Evolutionary conservation across 2,888 invertebrate genomes (phyloP), one percentile per base, ranked within the genome.

Genomic region (Brachylomia viminalis): DNA sequence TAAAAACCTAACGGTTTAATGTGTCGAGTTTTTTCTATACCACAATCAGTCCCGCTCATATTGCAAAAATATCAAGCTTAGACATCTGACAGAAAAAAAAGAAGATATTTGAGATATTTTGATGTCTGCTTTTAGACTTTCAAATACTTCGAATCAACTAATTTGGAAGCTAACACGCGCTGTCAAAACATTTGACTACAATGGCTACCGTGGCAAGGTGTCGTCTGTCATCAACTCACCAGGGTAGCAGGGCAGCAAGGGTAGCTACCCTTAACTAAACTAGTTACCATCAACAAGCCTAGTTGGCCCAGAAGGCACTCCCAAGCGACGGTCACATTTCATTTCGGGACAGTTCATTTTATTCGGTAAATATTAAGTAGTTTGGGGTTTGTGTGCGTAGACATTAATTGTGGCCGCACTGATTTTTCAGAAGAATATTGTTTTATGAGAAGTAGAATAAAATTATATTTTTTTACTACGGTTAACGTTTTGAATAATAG

Each of bases 261-360:
- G 81, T 75, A 68, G 69, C 65, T 56, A 68, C 78, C 81, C 74
- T 68, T 83, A 89, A 90, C 88, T 87, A 88, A 92, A 88, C 89
- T 89, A 88, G 91, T 90, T 92, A 90, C 87, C 88, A 92, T 89
- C 90, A 91, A 90, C 87, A 86, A 84, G 82, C 78, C 87, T 86
- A 86, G 85, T 75, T 82, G 85, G 71, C 80, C 82, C 79, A 66
- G 27, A 10, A 42, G 54, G 74, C 74, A 76, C 56, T 82, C 87
- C 83, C 79, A 65, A 72, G 80, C 77, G 84, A 67, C 82, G 66
- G 71, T 82, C 82, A 72, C 75, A 69, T 82, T 89, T 84, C 84
- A 89, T 90, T 89, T 84, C 61, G 85, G 75, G 77, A 77, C 78
- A 85, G 84, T 82, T 86, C 76, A 82, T 88, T 85, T 87, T 85